These are phyloP conservation scores for Dasyurus viverrinus DNA, from an alignment of 2,113 vertebrate genomes.

Conservation along the genomic window DNA sequence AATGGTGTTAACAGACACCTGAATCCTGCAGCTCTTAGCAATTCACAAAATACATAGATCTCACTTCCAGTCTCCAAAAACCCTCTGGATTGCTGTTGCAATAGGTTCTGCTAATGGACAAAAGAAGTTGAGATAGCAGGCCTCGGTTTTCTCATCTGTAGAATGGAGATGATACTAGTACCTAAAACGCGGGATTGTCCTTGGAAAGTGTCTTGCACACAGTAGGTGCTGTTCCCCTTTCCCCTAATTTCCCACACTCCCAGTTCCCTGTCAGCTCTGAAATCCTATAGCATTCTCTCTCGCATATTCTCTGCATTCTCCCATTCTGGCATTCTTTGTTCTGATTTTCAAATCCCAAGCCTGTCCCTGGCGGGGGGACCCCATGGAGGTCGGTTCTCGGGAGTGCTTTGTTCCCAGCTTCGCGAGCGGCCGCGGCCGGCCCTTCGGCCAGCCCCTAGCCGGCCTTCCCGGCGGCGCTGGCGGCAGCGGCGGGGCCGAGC, in stretches of 20 bases:
- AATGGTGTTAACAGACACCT: background rate
- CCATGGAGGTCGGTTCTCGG: background rate
- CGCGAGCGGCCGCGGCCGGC: constrained; percentile 20
- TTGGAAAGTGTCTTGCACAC: no score
- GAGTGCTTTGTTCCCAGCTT: constrained; percentile 57
- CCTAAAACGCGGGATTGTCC: background rate
- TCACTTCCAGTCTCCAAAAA: background rate
- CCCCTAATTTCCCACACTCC: no score
- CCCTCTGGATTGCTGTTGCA: background rate
- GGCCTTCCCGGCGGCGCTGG: background rate
- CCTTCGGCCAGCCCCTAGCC: no score
- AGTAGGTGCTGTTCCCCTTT: no score
- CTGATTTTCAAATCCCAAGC: constrained; percentile 25
- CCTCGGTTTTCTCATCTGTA: background rate
- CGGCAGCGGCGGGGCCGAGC: constrained; percentile 56
- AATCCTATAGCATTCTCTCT: background rate
- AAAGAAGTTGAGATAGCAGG: background rate
- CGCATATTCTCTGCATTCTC: background rate
- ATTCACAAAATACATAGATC: background rate
- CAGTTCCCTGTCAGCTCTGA: no score
- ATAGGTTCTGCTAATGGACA: background rate
- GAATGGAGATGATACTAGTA: background rate
- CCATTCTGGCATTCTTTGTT: background rate
- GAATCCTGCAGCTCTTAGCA: background rate
- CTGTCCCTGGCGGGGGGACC: constrained; percentile 29